These are phyloP conservation scores for Clamator glandarius DNA, from an alignment of 2,797 vertebrate genomes.

Conservation along the genomic window DNA sequence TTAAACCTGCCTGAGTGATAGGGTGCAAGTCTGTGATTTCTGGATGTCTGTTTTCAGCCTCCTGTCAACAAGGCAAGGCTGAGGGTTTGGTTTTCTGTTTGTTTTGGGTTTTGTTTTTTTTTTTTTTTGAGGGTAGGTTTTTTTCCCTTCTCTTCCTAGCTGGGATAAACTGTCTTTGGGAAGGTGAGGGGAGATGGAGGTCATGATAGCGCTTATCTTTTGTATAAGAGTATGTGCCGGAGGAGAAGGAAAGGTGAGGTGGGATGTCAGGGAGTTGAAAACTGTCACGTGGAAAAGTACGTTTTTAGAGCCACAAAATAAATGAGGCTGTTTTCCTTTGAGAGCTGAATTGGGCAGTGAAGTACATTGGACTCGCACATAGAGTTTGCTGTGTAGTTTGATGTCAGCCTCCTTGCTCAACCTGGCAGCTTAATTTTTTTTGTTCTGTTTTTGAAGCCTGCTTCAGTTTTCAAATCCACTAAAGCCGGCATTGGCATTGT, in stretches of 20 bases:
- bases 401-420: neutral
- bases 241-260: neutral
- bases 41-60: neutral
- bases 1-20: neutral
- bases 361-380: neutral
- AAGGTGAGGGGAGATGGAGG: neutral
- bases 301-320: neutral
- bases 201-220: neutral
- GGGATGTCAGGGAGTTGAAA: neutral
- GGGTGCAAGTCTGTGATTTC: neutral
- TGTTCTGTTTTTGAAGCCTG: slow-evolving; percentile 1
- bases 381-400: neutral
- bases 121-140: neutral
- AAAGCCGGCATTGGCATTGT: neutral
- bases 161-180: neutral
- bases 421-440: neutral
- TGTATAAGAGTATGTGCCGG: neutral
- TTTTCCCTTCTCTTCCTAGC: neutral
- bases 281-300: neutral
- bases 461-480: neutral
- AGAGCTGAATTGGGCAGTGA: neutral
- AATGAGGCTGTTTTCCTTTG: neutral
- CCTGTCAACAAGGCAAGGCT: neutral
- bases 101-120: neutral
- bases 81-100: neutral